Evolutionary conservation across 2,888 invertebrate species (phyloP), one percentile per base, ranked within the genome.

Genomic region (Melanargia galathea): DNA sequence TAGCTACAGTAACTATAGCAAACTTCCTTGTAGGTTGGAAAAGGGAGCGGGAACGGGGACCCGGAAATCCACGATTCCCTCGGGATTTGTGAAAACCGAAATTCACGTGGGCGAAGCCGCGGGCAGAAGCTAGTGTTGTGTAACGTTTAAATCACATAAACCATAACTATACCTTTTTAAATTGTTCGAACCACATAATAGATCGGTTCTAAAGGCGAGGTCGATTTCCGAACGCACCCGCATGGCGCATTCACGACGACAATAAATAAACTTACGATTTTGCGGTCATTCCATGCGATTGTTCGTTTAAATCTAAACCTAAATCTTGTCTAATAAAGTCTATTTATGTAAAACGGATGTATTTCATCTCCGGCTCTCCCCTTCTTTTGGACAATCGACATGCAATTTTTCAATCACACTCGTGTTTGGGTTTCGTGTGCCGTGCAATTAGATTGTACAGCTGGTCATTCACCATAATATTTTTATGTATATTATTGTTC

Each of bases 361-460:
- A 67, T 71, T 70, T 13, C 64, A 66, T 63, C 56, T 64, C 62
- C n/a, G 56, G 62, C 55, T 70, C 77, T 80, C 84, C 84, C 84
- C 82, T 77, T 77, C 75, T 81, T 80, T 83, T 75, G 75, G 77
- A 71, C 75, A 74, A 70, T 76, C 75, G 78, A 79, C 84, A 82
- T 87, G 87, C 87, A 90, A 90, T 90, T 88, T 89, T 84, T 87
- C 87, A 90, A 90, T 90, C 83, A 84, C 62, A 65, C 49, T 55
- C 60, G 45, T 46, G 62, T 69, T 67, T 63, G 60, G 55, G 57
- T 63, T 65, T 58, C 55, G 54, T 55, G 51, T 43, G 40, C 60
- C 46, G 26, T 49, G 61, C 61, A 54, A 61, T 61, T 60, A 45
- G 56, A 56, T 52, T 60, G 55, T 49, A 48, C 55, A 57, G 60